Evolutionary conservation across 1,140 invertebrate species (phyloP), one percentile per base, ranked within the genome.

Genomic region (Papilio helenus): DNA sequence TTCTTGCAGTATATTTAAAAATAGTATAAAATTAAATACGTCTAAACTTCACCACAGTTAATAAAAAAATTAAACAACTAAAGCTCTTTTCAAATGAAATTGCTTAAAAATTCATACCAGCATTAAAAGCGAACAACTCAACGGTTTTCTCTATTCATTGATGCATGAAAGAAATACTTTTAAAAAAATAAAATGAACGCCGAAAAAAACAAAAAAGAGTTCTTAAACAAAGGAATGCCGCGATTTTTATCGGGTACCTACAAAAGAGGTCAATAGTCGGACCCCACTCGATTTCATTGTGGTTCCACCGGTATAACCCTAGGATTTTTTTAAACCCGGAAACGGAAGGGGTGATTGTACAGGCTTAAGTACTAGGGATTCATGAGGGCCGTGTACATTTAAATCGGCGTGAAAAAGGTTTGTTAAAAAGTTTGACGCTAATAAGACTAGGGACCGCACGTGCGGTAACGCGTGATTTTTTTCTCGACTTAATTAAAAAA

Each of bases 221-320:
- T 5, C n/a, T 44, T 49, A 74, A 74, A 74, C 72, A 74, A 74
- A 74, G 51, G 72, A 46, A 46, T 51, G 42, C 39, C 72, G 72
- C 72, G 72, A 74, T 74, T 74, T 68, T 74, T 74, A 74, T 74
- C 72, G 72, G 42, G 72, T 74, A 42, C 72, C 20, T 49, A 74
- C 42, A 74, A 74, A 51, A 51, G 72, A 44, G 72, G 72, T 74
- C 72, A 74, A 74, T 74, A 49, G 72, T 46, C 72, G 72, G 44
- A 44, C 39, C 72, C 71, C 20, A 74, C 72, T 74, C 72, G 72
- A 74, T 74, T 74, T 74, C 72, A 74, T 74, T 74, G 72, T 74
- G 72, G 72, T 26, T 74, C 49, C 42, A 49, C 72, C 39, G 23
- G 72, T 46, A 74, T 49, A 46, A 46, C 72, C 72, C 72, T 74